Conservation (phyloP, 30 jellyfish, hydroid and myxozoan species). For the Rhopilema esculentum region DNA sequence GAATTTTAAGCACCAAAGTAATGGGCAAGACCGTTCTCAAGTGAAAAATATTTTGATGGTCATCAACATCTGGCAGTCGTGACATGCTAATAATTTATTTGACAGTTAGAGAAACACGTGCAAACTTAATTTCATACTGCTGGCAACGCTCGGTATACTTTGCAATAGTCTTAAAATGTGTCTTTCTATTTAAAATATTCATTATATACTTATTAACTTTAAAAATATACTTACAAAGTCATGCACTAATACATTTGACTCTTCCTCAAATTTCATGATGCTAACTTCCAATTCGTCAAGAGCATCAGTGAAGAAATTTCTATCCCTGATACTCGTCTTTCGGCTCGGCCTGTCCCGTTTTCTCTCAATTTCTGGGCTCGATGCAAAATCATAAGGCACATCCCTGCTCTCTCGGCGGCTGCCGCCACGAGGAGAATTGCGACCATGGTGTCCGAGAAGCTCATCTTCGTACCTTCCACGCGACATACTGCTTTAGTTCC, state of each 20-base stretch:
- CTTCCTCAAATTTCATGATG: constrained; percentile 64
- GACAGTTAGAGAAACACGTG: neutral
- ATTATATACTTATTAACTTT: too few relatives aligned
- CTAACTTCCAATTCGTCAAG: constrained; percentile 63
- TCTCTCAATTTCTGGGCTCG: constrained; percentile 60
- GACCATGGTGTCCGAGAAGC: constrained; percentile 6
- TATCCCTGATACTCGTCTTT: constrained; percentile 44
- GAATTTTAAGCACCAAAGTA: too few relatives aligned
- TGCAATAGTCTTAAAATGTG: neutral
- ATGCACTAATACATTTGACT: constrained; percentile 49
- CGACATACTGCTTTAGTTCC: constrained; percentile 9
- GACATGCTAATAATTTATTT: too few relatives aligned
- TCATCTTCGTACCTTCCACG: constrained; percentile 25
- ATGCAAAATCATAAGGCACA: constrained; percentile 41
- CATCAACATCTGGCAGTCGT: too few relatives aligned
- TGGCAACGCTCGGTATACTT: neutral
- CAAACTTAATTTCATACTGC: neutral
- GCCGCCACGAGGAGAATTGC: constrained; percentile 57
- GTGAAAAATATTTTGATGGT: too few relatives aligned
- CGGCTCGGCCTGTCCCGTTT: constrained; percentile 49
- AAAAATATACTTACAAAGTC: constrained; percentile 61
- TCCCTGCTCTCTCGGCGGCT: constrained; percentile 66
- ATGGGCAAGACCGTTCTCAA: too few relatives aligned
- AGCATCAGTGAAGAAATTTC: constrained; percentile 61
- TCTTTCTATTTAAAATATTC: too few relatives aligned